phyloP scores from a whole-genome alignment of 2,113 vertebrate species.

The Lampris megalopsis region DNA sequence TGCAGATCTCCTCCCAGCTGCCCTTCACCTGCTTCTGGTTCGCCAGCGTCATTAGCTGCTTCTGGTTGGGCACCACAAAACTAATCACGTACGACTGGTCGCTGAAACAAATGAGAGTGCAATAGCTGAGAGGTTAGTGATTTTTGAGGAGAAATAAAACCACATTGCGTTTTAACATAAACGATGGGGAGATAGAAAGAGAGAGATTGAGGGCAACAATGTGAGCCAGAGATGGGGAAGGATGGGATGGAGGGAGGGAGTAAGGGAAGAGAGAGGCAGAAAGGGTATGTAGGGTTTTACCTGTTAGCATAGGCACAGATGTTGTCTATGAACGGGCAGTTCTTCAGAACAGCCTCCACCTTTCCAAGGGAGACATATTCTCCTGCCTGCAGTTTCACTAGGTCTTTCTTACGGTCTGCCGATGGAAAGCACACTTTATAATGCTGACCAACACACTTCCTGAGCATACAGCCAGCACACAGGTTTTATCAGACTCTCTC shows the following conservation, averaged over 20 bases:
- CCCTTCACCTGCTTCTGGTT: slow-evolving; percentile 85
- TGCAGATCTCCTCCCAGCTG: slow-evolving; percentile 94
- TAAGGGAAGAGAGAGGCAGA: not conserved
- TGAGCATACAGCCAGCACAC: not conserved
- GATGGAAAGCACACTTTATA: slow-evolving; percentile 6
- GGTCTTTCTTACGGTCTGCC: slow-evolving; percentile 96
- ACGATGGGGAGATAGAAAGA: not conserved
- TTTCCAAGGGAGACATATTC: slow-evolving; percentile 98
- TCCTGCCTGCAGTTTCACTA: slow-evolving; percentile 96
- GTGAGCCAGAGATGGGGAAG: not conserved
- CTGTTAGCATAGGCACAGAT: slow-evolving; percentile 98
- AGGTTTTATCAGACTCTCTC: no score
- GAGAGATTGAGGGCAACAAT: not conserved
- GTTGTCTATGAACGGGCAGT: slow-evolving; percentile 93
- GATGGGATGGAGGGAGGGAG: not conserved
- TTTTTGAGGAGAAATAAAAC: not conserved
- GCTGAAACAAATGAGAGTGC: slow-evolving; percentile 69
- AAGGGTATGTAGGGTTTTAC: slow-evolving; percentile 67
- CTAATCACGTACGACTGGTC: slow-evolving; percentile 97
- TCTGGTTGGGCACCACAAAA: slow-evolving; percentile 98
- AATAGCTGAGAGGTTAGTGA: not conserved
- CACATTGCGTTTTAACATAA: not conserved
- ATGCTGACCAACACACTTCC: not conserved
- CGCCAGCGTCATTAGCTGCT: slow-evolving; percentile 89
- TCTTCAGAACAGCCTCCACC: slow-evolving; percentile 96